Conservation (phyloP, 2,888 invertebrate genomes). For the Thymelicus sylvestris region DNA sequence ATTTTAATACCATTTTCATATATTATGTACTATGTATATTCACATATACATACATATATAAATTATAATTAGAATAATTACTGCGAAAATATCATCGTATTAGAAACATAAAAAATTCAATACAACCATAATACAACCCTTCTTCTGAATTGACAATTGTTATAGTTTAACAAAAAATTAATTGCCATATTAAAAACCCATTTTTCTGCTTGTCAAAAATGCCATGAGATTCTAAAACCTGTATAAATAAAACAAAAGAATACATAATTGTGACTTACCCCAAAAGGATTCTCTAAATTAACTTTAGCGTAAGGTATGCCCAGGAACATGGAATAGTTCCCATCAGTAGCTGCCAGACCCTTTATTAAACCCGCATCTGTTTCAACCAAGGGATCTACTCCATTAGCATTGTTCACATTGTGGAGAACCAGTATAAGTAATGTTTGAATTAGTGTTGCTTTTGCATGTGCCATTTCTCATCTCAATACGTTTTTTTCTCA, state of each 20-base stretch:
- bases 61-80: too few relatives aligned
- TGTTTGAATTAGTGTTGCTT: neutral
- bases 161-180: too few relatives aligned
- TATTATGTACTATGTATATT: too few relatives aligned
- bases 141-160: too few relatives aligned
- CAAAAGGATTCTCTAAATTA: conserved; percentile 53
- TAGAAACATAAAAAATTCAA: too few relatives aligned
- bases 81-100: too few relatives aligned
- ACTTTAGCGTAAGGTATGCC: conserved; percentile 57
- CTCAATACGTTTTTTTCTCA: neutral
- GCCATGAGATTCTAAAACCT: too few relatives aligned
- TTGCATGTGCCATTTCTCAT: neutral
- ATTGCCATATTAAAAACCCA: too few relatives aligned
- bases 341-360: conserved; percentile 49
- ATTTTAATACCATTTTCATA: too few relatives aligned
- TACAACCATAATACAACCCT: too few relatives aligned
- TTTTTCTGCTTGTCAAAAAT: too few relatives aligned
- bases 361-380: conserved; percentile 48
- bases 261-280: conserved; percentile 47
- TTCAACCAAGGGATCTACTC: conserved; percentile 41
- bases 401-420: conserved; percentile 2
- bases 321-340: conserved; percentile 54
- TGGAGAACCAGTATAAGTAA: neutral
- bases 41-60: too few relatives aligned
- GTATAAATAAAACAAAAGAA: neutral